Evolutionary conservation across 2,797 vertebrate genomes (phyloP).

Genomic region (Esox masquinongy): DNA sequence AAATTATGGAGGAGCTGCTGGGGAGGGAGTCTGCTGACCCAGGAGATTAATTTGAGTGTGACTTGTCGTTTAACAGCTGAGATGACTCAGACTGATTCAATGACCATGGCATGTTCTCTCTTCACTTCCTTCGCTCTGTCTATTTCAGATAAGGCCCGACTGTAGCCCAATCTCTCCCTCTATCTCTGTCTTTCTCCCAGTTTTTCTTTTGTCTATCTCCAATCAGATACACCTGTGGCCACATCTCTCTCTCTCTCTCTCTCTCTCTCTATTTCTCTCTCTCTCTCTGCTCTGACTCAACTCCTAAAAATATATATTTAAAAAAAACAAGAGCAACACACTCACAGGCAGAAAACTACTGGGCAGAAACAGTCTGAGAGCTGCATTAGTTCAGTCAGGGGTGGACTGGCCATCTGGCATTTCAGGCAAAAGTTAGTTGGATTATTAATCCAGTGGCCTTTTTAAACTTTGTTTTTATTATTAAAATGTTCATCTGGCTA

Average conservation of each 20-base stretch:
- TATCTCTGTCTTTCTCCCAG: neutral
- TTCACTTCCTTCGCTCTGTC: neutral
- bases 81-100: conserved; percentile 12
- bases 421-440: too few relatives aligned
- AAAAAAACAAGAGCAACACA: neutral
- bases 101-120: neutral
- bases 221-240: too few relatives aligned
- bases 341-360: neutral
- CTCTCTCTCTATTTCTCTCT: neutral
- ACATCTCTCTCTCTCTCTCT: neutral
- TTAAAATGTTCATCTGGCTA: too few relatives aligned
- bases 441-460: too few relatives aligned
- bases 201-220: neutral
- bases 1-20: conserved; percentile 10
- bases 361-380: neutral
- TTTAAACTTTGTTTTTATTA: too few relatives aligned
- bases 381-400: neutral
- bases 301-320: neutral
- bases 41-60: conserved; percentile 12
- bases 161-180: neutral
- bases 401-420: too few relatives aligned
- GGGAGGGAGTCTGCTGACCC: conserved; percentile 16
- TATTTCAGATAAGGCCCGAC: neutral
- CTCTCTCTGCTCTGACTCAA: neutral
- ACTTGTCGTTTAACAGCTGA: neutral